phyloP scores from a whole-genome alignment of 1,140 invertebrate species.

The Oppia nitens region DNA sequence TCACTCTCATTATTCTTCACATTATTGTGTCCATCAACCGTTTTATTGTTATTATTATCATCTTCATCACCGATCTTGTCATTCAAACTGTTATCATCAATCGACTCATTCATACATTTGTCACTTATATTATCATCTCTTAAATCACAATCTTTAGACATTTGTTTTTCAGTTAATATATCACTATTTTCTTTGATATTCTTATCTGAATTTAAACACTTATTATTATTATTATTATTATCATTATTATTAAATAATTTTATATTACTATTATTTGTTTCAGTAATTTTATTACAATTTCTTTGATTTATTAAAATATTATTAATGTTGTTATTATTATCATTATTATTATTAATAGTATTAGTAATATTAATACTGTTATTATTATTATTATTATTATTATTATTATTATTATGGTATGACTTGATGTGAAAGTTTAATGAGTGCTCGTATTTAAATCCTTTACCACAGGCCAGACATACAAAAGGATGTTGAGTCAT shows the following conservation, averaged over 20 bases:
- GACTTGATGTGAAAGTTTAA: constrained; percentile 18
- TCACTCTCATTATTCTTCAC: not conserved
- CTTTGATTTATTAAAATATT: too few species aligned
- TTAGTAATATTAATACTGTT: too few species aligned
- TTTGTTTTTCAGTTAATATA: too few species aligned
- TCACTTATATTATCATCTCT: too few species aligned
- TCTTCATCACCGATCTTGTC: not conserved
- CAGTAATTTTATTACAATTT: not conserved
- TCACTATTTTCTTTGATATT: not conserved
- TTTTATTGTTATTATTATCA: not conserved
- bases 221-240: too few species aligned
- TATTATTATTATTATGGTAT: constrained; percentile 14
- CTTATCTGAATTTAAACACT: not conserved
- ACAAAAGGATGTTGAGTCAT: constrained; percentile 17
- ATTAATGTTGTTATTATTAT: not conserved
- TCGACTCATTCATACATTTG: not conserved
- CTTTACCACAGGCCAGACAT: constrained; percentile 17
- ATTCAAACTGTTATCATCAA: not conserved
- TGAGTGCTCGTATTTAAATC: constrained; percentile 18
- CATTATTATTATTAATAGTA: not conserved
- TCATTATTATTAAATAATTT: too few species aligned
- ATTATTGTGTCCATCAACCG: too few species aligned
- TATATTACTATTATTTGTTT: too few species aligned
- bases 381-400: not conserved
- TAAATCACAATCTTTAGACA: too few species aligned